These are phyloP conservation scores for Drosophila lini DNA, from an alignment of 1,140 invertebrate species.

Conservation along the genomic window DNA sequence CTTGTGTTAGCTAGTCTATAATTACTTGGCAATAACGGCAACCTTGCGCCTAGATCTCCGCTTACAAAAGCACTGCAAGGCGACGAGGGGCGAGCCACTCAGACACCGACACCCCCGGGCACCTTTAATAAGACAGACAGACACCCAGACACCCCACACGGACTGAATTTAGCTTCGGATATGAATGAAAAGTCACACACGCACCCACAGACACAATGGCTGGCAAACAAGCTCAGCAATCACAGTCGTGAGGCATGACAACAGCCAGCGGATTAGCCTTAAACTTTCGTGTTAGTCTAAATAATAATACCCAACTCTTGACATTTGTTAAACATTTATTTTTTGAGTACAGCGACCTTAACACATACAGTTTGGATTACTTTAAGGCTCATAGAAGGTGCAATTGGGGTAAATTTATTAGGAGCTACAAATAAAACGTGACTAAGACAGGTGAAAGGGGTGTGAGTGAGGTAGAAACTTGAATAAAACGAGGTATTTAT, in stretches of 20 bases:
- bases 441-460: constrained; percentile 4
- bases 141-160: constrained; percentile 26
- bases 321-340: constrained; percentile 36
- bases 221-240: constrained; percentile 45
- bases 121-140: not conserved
- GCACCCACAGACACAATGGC: constrained; percentile 42
- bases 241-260: constrained; percentile 68
- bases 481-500: too few relatives aligned
- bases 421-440: not conserved
- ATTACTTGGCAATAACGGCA: constrained; percentile 80
- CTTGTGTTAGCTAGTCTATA: constrained; percentile 66
- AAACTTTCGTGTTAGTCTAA: constrained; percentile 58
- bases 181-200: constrained; percentile 71
- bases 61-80: constrained; percentile 47
- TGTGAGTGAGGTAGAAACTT: too few relatives aligned
- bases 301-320: constrained; percentile 53
- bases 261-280: constrained; percentile 61
- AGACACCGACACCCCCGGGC: constrained; percentile 9
- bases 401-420: constrained; percentile 2
- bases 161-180: constrained; percentile 47
- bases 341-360: constrained; percentile 15
- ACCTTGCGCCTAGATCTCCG: constrained; percentile 74
- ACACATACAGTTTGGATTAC: not conserved
- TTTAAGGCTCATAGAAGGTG: not conserved
- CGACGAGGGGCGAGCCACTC: constrained; percentile 16